phyloP scores from a whole-genome alignment of 2,888 invertebrate genomes.

The Temnothorax unifasciatus region DNA sequence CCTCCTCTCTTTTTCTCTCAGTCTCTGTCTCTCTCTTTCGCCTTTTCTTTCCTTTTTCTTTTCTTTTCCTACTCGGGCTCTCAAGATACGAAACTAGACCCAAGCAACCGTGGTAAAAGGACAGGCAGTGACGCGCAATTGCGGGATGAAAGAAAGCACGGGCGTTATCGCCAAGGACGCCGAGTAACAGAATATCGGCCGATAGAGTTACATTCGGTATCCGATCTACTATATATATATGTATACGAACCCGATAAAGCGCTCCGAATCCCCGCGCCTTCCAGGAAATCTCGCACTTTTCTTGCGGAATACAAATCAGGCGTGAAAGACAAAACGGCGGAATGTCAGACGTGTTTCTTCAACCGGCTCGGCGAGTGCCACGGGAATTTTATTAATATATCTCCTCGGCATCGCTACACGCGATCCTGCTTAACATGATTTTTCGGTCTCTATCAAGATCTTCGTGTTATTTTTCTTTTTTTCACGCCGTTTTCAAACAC shows the following conservation, averaged over 20 bases:
- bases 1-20: not conserved
- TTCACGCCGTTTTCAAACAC: not conserved
- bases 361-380: not conserved
- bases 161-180: slow-evolving; percentile 43
- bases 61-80: not conserved
- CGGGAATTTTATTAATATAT: not conserved
- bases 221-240: slow-evolving; percentile 32
- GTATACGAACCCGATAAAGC: slow-evolving; percentile 25
- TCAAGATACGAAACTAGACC: slow-evolving; percentile 43
- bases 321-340: not conserved
- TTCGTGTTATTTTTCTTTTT: not conserved
- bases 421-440: not conserved
- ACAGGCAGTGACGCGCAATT: slow-evolving; percentile 42
- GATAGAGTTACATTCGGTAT: slow-evolving; percentile 52
- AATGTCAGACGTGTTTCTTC: not conserved
- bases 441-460: not conserved
- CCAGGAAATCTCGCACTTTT: slow-evolving; percentile 12
- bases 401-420: not conserved
- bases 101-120: slow-evolving; percentile 35
- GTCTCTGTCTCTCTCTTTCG: too few species aligned
- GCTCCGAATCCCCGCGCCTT: not conserved
- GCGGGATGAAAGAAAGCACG: slow-evolving; percentile 52
- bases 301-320: slow-evolving; percentile 36
- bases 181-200: slow-evolving; percentile 52
- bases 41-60: too few species aligned